Evolutionary conservation across 2,113 vertebrate genomes (phyloP), one percentile per base, ranked within the genome.

Genomic region (Apistogramma diplotaenia): DNA sequence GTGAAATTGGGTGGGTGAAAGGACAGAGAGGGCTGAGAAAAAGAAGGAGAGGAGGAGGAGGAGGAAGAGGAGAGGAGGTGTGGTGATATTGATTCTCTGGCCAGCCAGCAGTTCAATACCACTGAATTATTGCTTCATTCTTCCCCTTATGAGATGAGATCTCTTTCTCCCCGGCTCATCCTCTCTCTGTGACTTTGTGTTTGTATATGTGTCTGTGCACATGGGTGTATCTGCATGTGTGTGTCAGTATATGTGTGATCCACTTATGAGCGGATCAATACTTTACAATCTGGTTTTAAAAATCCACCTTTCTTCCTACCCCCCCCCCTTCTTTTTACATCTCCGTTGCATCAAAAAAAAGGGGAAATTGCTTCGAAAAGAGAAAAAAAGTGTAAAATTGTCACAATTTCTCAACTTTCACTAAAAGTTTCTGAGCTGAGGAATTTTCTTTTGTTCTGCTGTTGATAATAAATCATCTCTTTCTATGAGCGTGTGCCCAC

Each of bases 81-180:
- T 88, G 88, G 72, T 89, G 82, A n/a, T 84, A 99, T 98, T 96
- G 95, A 99, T 99, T 96, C 93, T 75, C 93, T 93, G 95, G 95
- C 96, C 95, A 95, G 96, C 95, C 93, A 92, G 91, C 91, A 95
- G 96, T 93, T 98, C 97, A 94, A 99, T 98, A 98, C 92, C 92
- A 95, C 96, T 97, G 96, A 98, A 98, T 98, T 98, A 98, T 97
- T 97, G 97, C 97, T 98, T 98, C 97, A 97, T 98, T 98, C 97
- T 97, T 97, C 96, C 90, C 96, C 96, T 98, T 97, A 97, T 97
- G 97, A 97, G 96, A 98, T 96, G 98, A 97, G 96, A 98, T 91
- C 88, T 91, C 78, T 89, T 90, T 93, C 88, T 91, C 78, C 51
- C 27, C 4, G 31, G 55, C 81, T 85, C 37, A 21, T 51, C 77